Percentiles rank a stretch among this genome's conserved stretches.
Evolutionary conservation across 2,113 vertebrate species (phyloP).

Genomic region (Eira barbara): DNA sequence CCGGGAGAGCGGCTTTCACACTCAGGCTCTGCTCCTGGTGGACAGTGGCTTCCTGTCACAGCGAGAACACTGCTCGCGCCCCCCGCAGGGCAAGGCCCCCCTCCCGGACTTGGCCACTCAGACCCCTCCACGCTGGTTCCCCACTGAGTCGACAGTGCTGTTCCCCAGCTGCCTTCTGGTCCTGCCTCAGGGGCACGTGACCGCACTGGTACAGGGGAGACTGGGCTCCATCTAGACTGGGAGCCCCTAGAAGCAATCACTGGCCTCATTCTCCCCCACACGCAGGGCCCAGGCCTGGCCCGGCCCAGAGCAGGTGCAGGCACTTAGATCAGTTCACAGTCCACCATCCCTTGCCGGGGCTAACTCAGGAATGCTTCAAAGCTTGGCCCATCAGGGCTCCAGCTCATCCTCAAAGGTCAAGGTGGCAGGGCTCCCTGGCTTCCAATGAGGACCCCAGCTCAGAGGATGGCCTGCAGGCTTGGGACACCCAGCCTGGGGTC

Average conservation of each 20-base stretch:
- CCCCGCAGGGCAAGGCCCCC: background rate
- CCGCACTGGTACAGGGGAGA: too few relatives aligned
- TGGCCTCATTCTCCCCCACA: background rate
- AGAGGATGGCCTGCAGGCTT: background rate
- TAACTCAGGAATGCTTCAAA: background rate
- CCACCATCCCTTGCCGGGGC: background rate
- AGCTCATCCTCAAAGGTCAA: background rate
- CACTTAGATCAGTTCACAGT: background rate
- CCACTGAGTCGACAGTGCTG: fast-evolving
- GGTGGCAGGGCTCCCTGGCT: background rate
- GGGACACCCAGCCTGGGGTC: background rate
- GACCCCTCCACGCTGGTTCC: background rate
- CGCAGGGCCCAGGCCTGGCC: background rate
- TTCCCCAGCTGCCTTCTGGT: too few relatives aligned
- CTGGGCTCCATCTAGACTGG: background rate
- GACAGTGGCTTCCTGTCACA: background rate
- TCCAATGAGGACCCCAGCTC: background rate
- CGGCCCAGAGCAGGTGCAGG: background rate
- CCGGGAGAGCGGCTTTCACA: background rate
- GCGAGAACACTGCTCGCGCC: background rate
- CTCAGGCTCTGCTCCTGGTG: background rate
- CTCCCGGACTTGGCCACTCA: background rate
- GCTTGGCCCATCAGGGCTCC: background rate
- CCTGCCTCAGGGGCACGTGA: background rate
- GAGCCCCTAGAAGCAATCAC: background rate